Base-by-base conservation (phyloP, 1,140 invertebrate species). In the Pentalonia nigronervosa region DNA sequence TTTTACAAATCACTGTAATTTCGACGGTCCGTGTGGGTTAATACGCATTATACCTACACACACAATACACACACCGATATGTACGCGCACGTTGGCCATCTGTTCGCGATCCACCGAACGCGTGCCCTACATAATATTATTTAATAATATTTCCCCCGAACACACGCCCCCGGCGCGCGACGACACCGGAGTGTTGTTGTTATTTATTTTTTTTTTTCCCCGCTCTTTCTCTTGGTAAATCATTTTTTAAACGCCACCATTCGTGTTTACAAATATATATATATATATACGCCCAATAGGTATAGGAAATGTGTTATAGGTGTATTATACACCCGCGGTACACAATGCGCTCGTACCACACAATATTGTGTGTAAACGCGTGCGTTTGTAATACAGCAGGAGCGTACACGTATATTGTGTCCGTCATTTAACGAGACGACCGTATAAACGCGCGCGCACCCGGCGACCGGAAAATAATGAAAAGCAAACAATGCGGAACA, bases 1-100 rank as follows among this genome's bases (percentile, higher is more conserved):
- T 30, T 76, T 76, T 76, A 56, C 48, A 56, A 67, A 90, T 90
- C 89, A 67, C 89, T 67, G 89, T 90, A 67, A 90, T 90, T 67
- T 90, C 89, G 89, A 90, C 89, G 53, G 53, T 67, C 53, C 36
- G 53, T 45, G 88, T 48, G 53, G 89, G 48, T 56, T 41, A 86
- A 53, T 8, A 9, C 36, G 47, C 21, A 7, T 67, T 67, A 67
- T 67, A 67, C 60, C 60, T 76, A 87, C 25, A 45, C 45, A 14
- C 41, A 7, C 14, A 86, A 30, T 47, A 25, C 14, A 45, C 41
- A 8, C 30, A 20, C 21, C 25, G 7, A 9, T 7, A 60, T 41
- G 41, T 41, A 4, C 23, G 23, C n/a, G 50, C 36, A 30, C 30
- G 47, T 50, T 25, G 76, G 47, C 91, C 91, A 83, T 86, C 34